Evolutionary conservation across 2,797 vertebrate species (phyloP).

Genomic region (Sebastes hubbsi): DNA sequence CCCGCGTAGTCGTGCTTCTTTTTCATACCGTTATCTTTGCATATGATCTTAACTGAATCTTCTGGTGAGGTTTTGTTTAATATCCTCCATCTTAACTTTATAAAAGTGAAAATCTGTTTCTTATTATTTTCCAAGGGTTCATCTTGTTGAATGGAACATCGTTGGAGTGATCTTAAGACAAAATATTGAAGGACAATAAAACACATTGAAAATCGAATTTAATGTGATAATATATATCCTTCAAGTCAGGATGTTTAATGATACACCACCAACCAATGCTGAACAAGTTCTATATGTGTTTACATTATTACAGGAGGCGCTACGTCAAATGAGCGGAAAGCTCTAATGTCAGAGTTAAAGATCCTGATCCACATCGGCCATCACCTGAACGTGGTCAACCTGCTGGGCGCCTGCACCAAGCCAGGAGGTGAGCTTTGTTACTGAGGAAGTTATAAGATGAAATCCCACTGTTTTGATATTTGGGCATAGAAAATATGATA

Average conservation of each 20-base stretch:
- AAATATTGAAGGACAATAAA: not conserved
- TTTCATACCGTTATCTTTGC: conserved; percentile 11
- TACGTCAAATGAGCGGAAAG: conserved; percentile 92
- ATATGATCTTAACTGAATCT: conserved; percentile 5
- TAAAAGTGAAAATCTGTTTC: conserved; percentile 17
- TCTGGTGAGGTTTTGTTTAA: conserved; percentile 9
- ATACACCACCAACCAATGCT: not conserved
- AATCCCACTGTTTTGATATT: not conserved
- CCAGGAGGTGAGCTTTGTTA: conserved; percentile 87
- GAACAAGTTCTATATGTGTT: not conserved
- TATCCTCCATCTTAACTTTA: conserved; percentile 14
- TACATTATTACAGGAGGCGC: conserved; percentile 86
- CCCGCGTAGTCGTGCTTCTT: not conserved
- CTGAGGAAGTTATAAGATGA: not conserved
- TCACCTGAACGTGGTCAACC: conserved; percentile 95
- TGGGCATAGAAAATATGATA: not conserved
- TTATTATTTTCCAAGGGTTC: not conserved
- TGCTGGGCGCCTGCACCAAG: conserved; percentile 94
- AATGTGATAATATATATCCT: not conserved
- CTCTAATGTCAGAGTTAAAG: conserved; percentile 96
- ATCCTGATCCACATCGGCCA: conserved; percentile 97
- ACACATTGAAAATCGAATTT: not conserved
- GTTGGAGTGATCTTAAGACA: conserved; percentile 11
- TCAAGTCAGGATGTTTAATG: not conserved
- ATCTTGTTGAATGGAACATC: not conserved